Conservation (phyloP, 1,140 invertebrate genomes). For the Papilio dardanus region DNA sequence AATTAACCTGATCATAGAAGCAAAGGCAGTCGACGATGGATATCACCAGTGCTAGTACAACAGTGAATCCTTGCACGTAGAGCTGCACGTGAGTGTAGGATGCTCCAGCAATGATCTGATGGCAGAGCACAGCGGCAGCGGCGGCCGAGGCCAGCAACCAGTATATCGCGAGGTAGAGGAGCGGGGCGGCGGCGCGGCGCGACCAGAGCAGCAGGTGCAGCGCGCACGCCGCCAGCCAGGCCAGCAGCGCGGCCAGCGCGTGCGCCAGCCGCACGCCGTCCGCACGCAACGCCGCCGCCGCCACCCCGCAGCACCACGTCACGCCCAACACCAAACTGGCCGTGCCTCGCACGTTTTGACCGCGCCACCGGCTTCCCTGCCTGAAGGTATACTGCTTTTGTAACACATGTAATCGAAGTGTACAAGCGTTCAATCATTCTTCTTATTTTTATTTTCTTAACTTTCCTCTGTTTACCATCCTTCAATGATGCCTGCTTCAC, state of each 20-base stretch:
- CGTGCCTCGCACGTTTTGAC: conserved; percentile 65
- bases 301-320: conserved; percentile 63
- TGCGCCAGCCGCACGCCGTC: conserved; percentile 59
- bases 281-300: conserved; percentile 54
- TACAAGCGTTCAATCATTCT: too few species aligned
- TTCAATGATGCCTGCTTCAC: too few species aligned
- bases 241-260: conserved; percentile 58
- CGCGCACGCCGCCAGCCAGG: conserved; percentile 66
- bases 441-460: too few species aligned
- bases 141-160: conserved; percentile 61
- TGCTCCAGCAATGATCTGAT: conserved; percentile 45
- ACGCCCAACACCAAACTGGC: conserved; percentile 59
- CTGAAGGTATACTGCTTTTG: conserved; percentile 18
- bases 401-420: neutral
- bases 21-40: conserved; percentile 67
- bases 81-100: conserved; percentile 52
- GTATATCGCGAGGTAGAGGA: conserved; percentile 70
- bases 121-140: conserved; percentile 57
- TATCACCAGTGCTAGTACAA: conserved; percentile 56
- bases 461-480: too few species aligned
- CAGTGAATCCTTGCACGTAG: conserved; percentile 59
- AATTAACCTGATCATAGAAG: conserved; percentile 75
- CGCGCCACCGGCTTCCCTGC: conserved; percentile 58
- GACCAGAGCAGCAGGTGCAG: conserved; percentile 70
- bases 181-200: conserved; percentile 57